A percentile compares a stretch with the other conserved stretches of the same genome.
These are phyloP conservation scores for Deroplatys truncata DNA, from an alignment of 2,888 invertebrate species.

Conservation along the genomic window DNA sequence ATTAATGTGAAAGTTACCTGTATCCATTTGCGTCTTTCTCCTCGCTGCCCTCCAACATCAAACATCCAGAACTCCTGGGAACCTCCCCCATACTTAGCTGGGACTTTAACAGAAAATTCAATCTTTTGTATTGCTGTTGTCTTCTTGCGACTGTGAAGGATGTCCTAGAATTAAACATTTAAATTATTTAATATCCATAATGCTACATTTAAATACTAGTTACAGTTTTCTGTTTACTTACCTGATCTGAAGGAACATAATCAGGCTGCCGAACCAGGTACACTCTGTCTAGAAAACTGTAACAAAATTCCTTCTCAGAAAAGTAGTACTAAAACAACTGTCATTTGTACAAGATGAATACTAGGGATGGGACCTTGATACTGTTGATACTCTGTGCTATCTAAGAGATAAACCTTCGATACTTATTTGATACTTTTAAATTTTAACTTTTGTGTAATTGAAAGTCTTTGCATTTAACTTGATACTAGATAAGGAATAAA, in stretches of 20 bases:
- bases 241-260: constrained; percentile 64
- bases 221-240: constrained; percentile 30
- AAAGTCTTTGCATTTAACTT: too few species aligned
- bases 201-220: background rate
- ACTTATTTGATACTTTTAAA: too few species aligned
- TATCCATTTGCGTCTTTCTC: constrained; percentile 80
- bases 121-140: constrained; percentile 72
- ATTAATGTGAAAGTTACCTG: constrained; percentile 46
- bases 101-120: constrained; percentile 67
- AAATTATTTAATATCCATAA: background rate
- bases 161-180: constrained; percentile 53
- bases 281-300: constrained; percentile 70
- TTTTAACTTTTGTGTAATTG: too few species aligned
- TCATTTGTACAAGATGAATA: background rate
- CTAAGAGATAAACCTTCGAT: too few species aligned
- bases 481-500: too few species aligned
- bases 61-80: constrained; percentile 73
- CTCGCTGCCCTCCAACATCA: constrained; percentile 80
- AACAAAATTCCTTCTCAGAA: constrained; percentile 34
- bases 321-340: too few species aligned
- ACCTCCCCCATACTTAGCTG: constrained; percentile 66
- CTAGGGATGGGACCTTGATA: too few species aligned
- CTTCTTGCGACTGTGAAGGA: constrained; percentile 68
- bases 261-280: constrained; percentile 57
- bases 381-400: too few species aligned